Base-by-base conservation (phyloP, 2,888 invertebrate species). In the Stratiomys singularior region DNA sequence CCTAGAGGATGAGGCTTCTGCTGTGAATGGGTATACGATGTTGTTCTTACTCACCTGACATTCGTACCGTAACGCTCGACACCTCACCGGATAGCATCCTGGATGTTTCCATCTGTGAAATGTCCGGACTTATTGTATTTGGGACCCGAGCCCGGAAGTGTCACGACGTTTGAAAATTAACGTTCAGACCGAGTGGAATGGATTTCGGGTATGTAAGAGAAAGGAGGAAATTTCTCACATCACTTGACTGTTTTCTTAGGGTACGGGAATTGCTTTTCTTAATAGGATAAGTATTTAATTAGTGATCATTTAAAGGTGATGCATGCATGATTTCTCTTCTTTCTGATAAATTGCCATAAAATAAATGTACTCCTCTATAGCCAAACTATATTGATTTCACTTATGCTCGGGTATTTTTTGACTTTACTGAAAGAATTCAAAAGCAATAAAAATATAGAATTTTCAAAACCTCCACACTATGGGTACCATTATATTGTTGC, bases 1-100 rank as follows among this genome's bases (percentile, higher is more conserved):
- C 3, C 9, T 3, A 37, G 9, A 9, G 37, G 37, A 37, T 5
- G 37, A 37, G 37, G 9, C 3, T 66, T 46, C 28, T 66, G 3
- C 37, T 52, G 27, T 18, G 11, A 9, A 23, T 25, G 23, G 15
- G 4, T 25, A 64, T 30, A 9, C 28, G 27, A 64, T 64, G 30
- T 15, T 64, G 28, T 3, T 30, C 28, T n/a, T 64, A 28, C 30
- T 15, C 23, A 27, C 30, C 64, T 64, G 64, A 64, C 64, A 64
- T 30, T 30, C 58, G 52, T 52, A 52, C 15, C 52, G 52, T 60
- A 23, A 23, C 60, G 21, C 25, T 60, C 25, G 11, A 60, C 25
- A 60, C 23, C 58, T 23, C 23, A 5, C 58, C 25, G 21, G 9
- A 18, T 25, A 25, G 58, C 58, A 25, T 9, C 25, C 25, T 21